Evolutionary conservation across 2,113 vertebrate genomes (phyloP), one percentile per base, ranked within the genome.

Genomic region (Morone chrysops): DNA sequence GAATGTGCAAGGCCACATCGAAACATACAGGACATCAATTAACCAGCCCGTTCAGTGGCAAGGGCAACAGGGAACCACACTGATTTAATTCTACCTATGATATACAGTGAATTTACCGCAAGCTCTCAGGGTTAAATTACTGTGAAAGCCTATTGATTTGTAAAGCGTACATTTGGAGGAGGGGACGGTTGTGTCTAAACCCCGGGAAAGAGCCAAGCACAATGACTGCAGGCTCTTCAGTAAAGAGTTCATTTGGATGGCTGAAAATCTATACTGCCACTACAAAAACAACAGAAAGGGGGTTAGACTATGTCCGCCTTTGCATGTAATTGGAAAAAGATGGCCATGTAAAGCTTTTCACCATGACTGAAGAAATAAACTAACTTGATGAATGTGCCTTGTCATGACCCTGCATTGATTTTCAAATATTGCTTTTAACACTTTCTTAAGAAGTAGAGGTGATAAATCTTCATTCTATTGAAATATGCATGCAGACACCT

Each of bases 61-160:
- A 53, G 25, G 79, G 63, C 68, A 81, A 79, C 13, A 77, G 1
- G 67, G 57, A 88, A 69, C 45, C 47, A 48, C 20, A 22, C 57
- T 61, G 72, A 82, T 87, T 84, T 69, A 75, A 86, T 73, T 86
- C 53, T 62, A 75, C 53, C 48, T 70, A 22, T 48, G 38, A 79
- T 75, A 84, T 53, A 85, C 8, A 74, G 54, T 63, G 62, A 81
- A 83, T 88, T 78, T 79, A 90, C 80, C 51, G 47, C 69, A 59
- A 51, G 41, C 74, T 92, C 82, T 91, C 77, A 69, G 69, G 81
- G 87, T 87, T 90, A 87, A 92, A 93, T 92, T 84, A 90, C 47
- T 82, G 78, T 85, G 86, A 89, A 84, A 84, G 77, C 72, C 67
- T 93, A 95, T 92, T 92, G 94, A 95, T 94, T 91, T 57, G 67